These are phyloP conservation scores for Furcula furcula DNA, from an alignment of 2,888 invertebrate species.

Conservation along the genomic window DNA sequence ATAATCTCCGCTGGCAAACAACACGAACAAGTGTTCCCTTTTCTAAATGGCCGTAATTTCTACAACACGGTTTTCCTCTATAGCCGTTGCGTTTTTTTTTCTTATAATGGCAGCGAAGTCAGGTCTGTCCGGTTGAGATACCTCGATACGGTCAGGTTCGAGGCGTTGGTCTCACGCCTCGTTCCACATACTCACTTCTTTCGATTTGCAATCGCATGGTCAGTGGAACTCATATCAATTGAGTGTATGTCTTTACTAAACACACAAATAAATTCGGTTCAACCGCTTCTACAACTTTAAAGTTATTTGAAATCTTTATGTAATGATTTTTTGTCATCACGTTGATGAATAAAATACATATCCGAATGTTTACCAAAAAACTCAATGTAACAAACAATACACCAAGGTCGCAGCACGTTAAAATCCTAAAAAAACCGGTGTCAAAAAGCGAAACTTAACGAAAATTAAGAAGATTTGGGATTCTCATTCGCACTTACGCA, in stretches of 20 bases:
- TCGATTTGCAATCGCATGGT: constrained; percentile 46
- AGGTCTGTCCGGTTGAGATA: constrained; percentile 76
- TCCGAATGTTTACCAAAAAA: constrained; percentile 31
- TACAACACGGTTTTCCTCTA: constrained; percentile 52
- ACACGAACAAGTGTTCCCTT: constrained; percentile 28
- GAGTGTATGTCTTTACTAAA: constrained; percentile 18
- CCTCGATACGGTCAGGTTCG: constrained; percentile 76
- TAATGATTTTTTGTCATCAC: constrained; percentile 7
- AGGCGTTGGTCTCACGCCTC: constrained; percentile 66
- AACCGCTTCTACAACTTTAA: constrained; percentile 4
- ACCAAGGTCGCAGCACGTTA: constrained; percentile 41
- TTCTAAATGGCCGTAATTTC: constrained; percentile 44
- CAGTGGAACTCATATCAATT: constrained; percentile 41
- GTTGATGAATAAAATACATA: constrained; percentile 12
- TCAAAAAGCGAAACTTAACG: constrained; percentile 52
- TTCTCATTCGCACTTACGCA: constrained; percentile 77
- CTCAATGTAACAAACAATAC: constrained; percentile 23
- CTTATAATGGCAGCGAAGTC: constrained; percentile 55
- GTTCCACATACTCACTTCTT: constrained; percentile 63
- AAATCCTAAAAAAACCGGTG: constrained; percentile 37
- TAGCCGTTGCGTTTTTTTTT: constrained; percentile 48
- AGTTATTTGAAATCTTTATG: constrained; percentile 3
- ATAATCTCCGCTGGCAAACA: constrained; percentile 18
- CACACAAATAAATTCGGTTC: constrained; percentile 13
- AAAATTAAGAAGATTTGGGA: constrained; percentile 74